A percentile compares a stretch with the other conserved stretches of the same genome.
phyloP scores from a whole-genome alignment of 2,797 vertebrate species.

The Malurus leucopterus region DNA sequence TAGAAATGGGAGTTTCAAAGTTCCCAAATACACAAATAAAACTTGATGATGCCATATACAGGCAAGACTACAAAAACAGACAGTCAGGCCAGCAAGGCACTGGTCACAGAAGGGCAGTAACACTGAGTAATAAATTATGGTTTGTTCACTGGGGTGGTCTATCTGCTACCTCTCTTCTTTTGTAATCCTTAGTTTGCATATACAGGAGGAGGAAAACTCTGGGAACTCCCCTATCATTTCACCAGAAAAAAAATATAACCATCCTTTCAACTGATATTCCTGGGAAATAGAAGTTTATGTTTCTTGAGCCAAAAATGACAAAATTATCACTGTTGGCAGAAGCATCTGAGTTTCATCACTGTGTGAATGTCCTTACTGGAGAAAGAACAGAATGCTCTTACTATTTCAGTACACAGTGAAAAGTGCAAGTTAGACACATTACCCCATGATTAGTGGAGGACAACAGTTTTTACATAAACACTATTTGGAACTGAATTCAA shows the following conservation, averaged over 20 bases:
- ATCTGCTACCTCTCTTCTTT: neutral
- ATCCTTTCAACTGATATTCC: conserved; percentile 49
- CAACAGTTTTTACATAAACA: neutral
- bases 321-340: conserved; percentile 30
- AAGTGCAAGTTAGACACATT: neutral
- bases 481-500: neutral
- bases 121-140: neutral
- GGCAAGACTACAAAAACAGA: neutral
- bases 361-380: conserved; percentile 22
- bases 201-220: neutral
- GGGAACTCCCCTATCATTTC: neutral
- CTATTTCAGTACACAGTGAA: neutral
- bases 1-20: neutral
- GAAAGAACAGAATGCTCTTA: neutral
- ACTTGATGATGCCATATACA: rapidly evolving
- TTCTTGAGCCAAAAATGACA: conserved; percentile 43
- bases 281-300: conserved; percentile 50
- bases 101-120: neutral
- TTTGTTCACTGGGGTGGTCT: neutral
- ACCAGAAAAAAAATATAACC: neutral
- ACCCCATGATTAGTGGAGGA: rapidly evolving
- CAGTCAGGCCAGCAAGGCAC: neutral
- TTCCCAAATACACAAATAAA: neutral
- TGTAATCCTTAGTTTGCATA: neutral
- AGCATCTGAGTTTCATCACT: neutral